Base-by-base conservation (phyloP, 2,797 vertebrate species). In the Platyrinchus mystaceus region DNA sequence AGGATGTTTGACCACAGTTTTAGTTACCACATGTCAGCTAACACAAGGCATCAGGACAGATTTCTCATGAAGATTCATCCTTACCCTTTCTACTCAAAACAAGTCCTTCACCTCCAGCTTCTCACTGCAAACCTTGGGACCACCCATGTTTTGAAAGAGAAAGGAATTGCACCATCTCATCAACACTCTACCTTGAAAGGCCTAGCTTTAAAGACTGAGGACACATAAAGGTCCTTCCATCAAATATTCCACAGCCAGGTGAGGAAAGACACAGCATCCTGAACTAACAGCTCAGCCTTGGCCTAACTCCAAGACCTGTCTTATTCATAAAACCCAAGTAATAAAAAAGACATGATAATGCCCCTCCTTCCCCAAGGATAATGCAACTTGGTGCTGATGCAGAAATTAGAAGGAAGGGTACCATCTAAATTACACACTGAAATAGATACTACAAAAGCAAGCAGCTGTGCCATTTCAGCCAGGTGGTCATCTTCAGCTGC, bases 401-500 rank as follows among this genome's bases (percentile, higher is more conserved):
- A 86, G 62, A 91, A 95, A 92, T 84, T 34, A 83, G 55, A 85
- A 95, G 74, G 85, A 88, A 94, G 52, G 36, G 69, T 74, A 74
- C 44, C 39, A 74, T 67, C 59, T 90, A 67, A 91, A 91, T 93
- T 76, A 94, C 69, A 91, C 30, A 28, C 58, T 67, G 50, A 81
- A 91, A 93, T 2, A 90, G 55, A 94, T 12, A 52, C 50, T 79
- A 94, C 46, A 69, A 74, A 90, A 93, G 90, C 69, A 87, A 95
- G 77, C 94, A 96, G 94, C 94, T 95, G 94, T 53, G 74, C 55
- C 67, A 74, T 47, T 76, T 95, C 94, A 94, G 94, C 89, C 92
- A 93, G 87, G 89, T 91, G 89, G 94, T 81, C 94, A 81, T 90
- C 91, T 73, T 88, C 90, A 94, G 67, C 89, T 84, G 67, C 77